Evolutionary conservation across 2,888 invertebrate genomes (phyloP), one percentile per base, ranked within the genome.

Genomic region (Emmelina monodactyla): DNA sequence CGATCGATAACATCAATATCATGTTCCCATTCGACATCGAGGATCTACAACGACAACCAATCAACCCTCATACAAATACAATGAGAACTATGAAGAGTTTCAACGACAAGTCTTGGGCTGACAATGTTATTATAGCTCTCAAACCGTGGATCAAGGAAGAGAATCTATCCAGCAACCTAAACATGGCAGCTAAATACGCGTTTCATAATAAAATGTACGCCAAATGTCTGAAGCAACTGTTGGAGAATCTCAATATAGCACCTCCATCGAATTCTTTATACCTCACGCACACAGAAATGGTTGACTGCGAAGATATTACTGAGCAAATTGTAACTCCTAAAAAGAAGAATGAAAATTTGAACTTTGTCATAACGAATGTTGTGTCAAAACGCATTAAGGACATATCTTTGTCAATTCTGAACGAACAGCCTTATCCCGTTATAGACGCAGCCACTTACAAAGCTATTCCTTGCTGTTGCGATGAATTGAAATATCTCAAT

Each of bases 341-440:
- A 1, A 43, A 47, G 3, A 58, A 59, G 34, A 62, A 54, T 25
- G 66, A 64, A 14, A 70, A 71, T 39, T 44, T 56, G 1, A 69
- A 67, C 44, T 61, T 67, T 12, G 49, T 59, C 1, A 60, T 78
- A 13, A 62, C 58, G 1, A 72, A 62, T 22, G 51, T 62, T 1
- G 66, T 78, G 49, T 64, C 70, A 1, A 72, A 71, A 42, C 58
- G 76, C 12, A 75, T 78, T 25, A 78, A 75, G 45, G 71, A 73
- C 11, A 54, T 75, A 10, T 72, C 75, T 0, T 42, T 76, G 42
- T 50, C 61, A 1, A 72, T 78, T 41, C 50, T 79, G 1, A 79
- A 79, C 29, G 75, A 78, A 33, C 58, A 63, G 33, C 32, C 59
- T 0, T 73, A 64, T 47, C 69, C 75, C 2, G 39, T 46, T 2